Conservation (phyloP, 2,113 vertebrate species). For the Pleuronectes platessa region DNA sequence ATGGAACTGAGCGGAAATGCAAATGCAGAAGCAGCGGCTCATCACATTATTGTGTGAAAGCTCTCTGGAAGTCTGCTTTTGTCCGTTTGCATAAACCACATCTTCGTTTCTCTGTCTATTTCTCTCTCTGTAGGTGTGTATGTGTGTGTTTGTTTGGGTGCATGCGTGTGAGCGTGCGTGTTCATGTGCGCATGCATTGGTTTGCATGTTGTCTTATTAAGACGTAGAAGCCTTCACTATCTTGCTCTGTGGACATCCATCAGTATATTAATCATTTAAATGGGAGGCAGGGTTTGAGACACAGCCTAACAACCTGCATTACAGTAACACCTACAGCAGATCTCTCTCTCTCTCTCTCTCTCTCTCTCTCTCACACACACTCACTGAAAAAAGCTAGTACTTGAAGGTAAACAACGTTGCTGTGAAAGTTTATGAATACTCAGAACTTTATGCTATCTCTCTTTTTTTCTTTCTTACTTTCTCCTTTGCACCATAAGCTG, state of each 20-base stretch:
- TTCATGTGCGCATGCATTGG: slow-evolving; percentile 8
- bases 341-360: neutral
- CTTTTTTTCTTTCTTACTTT: slow-evolving; percentile 10
- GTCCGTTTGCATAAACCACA: slow-evolving; percentile 11
- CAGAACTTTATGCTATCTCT: slow-evolving; percentile 10
- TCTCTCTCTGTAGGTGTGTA: neutral
- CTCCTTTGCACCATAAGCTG: neutral
- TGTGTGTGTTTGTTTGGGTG: slow-evolving; percentile 4
- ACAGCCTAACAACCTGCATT: slow-evolving; percentile 4
- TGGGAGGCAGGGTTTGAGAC: slow-evolving; percentile 14
- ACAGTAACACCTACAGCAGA: neutral
- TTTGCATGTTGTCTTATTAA: slow-evolving; percentile 37
- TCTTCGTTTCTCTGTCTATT: neutral
- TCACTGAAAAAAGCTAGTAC: neutral
- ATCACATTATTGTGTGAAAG: neutral
- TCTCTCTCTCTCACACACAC: no score
- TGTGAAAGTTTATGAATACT: slow-evolving; percentile 26
- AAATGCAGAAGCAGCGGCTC: slow-evolving; percentile 26
- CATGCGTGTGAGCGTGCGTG: neutral
- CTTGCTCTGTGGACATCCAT: slow-evolving; percentile 36
- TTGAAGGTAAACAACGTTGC: neutral
- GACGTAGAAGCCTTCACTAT: slow-evolving; percentile 46
- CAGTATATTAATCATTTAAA: slow-evolving; percentile 51
- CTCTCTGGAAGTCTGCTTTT: slow-evolving; percentile 4
- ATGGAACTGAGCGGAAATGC: slow-evolving; percentile 35